phyloP scores from a whole-genome alignment of 2,797 vertebrate species.

The Fringilla coelebs region DNA sequence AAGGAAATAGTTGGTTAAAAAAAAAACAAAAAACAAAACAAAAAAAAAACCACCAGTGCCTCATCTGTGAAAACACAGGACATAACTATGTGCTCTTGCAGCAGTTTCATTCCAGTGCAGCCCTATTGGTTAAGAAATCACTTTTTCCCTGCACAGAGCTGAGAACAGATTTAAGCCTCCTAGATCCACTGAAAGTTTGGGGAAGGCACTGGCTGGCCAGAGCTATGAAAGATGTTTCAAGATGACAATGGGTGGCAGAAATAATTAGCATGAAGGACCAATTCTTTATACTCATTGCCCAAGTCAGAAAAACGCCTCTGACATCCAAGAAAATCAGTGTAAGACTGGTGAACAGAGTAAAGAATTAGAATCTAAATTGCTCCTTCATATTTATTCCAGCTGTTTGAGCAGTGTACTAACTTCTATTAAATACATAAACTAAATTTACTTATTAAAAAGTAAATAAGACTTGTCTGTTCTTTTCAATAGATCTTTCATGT shows the following conservation, averaged over 20 bases:
- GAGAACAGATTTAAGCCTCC: background rate
- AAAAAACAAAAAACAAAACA: background rate
- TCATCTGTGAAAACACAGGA: background rate
- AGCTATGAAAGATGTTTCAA: background rate
- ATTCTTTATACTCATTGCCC: background rate
- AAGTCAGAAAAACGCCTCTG: background rate
- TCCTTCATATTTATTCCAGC: constrained; percentile 49
- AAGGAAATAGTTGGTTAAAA: background rate
- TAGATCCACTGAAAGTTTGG: background rate
- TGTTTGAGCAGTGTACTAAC: constrained; percentile 32
- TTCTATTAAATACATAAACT: constrained; percentile 48
- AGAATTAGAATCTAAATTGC: constrained; percentile 25
- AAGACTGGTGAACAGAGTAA: constrained; percentile 17
- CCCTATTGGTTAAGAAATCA: background rate
- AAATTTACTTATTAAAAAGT: constrained; percentile 56
- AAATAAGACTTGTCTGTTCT: constrained; percentile 65
- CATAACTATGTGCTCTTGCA: background rate
- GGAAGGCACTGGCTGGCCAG: background rate
- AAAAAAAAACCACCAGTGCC: background rate
- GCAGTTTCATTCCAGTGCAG: background rate
- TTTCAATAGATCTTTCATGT: constrained; percentile 63
- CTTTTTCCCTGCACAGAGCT: background rate
- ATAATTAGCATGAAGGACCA: background rate
- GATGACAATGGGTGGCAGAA: constrained; percentile 4
- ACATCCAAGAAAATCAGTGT: background rate